Base-by-base conservation (phyloP, 2,888 invertebrate genomes). In the Trimorus sp. region DNA sequence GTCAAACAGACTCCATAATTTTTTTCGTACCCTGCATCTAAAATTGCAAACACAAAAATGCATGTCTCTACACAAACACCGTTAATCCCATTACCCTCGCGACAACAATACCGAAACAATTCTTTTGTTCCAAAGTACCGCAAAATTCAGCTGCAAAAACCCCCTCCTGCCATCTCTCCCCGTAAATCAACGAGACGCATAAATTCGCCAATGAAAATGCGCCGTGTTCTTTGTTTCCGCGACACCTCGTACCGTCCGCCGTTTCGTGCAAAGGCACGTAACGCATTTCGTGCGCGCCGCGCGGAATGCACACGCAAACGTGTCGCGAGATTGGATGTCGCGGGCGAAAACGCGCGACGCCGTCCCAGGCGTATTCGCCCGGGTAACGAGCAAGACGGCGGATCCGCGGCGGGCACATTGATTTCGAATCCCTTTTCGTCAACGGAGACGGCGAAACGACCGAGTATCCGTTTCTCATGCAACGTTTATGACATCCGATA, bases 401-500 rank as follows among this genome's bases (percentile, higher is more conserved):
- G 70, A 66, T 71, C 59, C 51, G 69, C 59, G 40, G 36, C 53
- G 16, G 65, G 53, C 37, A 65, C 78, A 78, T 78, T 78, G 71
- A 71, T 71, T 78, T 59, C 36, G 58, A 78, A 73, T 62, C 68
- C 74, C 69, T 49, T 68, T 65, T 66, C 59, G 73, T 73, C 79
- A 73, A 42, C 68, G 62, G 68, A 69, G 69, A 51, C 68, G 4
- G 58, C 62, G 38, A 48, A 69, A 60, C 68, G 76, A 62, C 54
- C 48, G 60, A 74, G 58, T 74, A 69, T 79, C 68, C 79, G 69
- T 63, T 79, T 62, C 74, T 69, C 69, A 69, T 74, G 74, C 79
- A 69, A 63, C 79, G 74, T 74, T 79, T 74, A 79, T 79, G 74
- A 69, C 63, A 74, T 79, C 69, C 74, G 74, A 79, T 79, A 79